Base-by-base conservation (phyloP, 2,113 vertebrate species). In the Proterorhinus semilunaris region DNA sequence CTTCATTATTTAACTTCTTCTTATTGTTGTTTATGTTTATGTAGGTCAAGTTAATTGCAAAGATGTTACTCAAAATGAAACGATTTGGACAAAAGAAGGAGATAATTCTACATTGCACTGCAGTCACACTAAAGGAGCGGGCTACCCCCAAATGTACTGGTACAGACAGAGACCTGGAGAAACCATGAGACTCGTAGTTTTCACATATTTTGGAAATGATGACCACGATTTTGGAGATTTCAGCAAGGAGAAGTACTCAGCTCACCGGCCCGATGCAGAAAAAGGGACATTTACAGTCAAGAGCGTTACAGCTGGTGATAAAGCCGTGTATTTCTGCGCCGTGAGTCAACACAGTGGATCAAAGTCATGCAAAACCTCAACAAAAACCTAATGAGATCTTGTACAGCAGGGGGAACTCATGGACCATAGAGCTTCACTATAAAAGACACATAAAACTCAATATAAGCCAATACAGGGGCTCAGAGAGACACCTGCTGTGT, bases 111-210 rank as follows among this genome's bases (percentile, higher is more conserved):
- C 55, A 15, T 1, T 58, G 55, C 11, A 58, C 36, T 58, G 27
- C 55, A 42, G 11, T 7, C 55, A 58, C 27, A 58, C 1, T 6
- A 58, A 58, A 58, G 55, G 27, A 43, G 27, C 12, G 11, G 9
- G 2, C 8, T 51, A 51, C 10, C 6, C 10, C 10, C 49, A 51
- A 13, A 51, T 51, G 49, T 88, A 89, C 82, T 88, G 90, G 90
- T 91, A 74, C 76, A 63, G 61, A 57, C 90, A 90, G 67, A 74
- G 57, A 10, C 79, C 76, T 8, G 82, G 79, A 62, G 51, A 86
- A 13, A 64, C 27, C 0, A 83, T 91, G 75, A 62, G 55, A 11
- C 66, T 63, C 6, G 69, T 91, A 0, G 83, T 91, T 12, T 83
- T 62, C 1, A 78, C 64, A 1, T 44, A 1, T 0, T 2, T 0